Conservation (phyloP, 2,888 invertebrate species). For the Villa cingulata region DNA sequence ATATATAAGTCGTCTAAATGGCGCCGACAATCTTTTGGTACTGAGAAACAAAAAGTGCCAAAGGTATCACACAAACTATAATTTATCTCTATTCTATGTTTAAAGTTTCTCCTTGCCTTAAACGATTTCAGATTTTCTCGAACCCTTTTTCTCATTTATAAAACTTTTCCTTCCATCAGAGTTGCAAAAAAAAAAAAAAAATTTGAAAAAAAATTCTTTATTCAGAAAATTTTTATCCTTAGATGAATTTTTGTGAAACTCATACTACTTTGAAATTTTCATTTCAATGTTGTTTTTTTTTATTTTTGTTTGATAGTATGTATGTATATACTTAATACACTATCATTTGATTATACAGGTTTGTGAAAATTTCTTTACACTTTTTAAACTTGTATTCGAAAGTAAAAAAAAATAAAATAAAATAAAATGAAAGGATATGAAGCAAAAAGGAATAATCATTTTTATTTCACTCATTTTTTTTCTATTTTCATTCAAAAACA, state of each 20-base stretch:
- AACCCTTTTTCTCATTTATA: conserved; percentile 17
- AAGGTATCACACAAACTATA: conserved; percentile 22
- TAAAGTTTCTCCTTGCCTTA: conserved; percentile 20
- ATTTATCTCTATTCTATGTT: conserved; percentile 20
- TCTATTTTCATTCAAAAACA: too few relatives aligned
- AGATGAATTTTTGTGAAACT: not conserved
- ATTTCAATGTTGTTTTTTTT: not conserved
- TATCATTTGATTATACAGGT: not conserved
- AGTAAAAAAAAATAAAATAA: too few relatives aligned
- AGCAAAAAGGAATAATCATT: too few relatives aligned
- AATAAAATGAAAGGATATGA: too few relatives aligned
- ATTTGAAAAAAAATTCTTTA: not conserved
- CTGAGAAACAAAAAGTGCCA: conserved; percentile 21
- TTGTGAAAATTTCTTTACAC: not conserved
- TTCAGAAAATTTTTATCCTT: not conserved
- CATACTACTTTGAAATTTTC: too few relatives aligned
- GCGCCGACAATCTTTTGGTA: conserved; percentile 19
- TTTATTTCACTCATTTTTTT: too few relatives aligned
- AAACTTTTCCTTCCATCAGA: conserved; percentile 18
- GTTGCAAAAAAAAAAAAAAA: not conserved
- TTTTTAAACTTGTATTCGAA: too few relatives aligned
- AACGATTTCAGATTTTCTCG: conserved; percentile 15
- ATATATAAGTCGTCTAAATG: conserved; percentile 17
- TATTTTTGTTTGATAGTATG: not conserved
- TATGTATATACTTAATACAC: not conserved